Percentiles rank a stretch among this genome's conserved stretches.
Evolutionary conservation across 92 coral and sea anemone species (phyloP).

Genomic region (Montipora capitata): DNA sequence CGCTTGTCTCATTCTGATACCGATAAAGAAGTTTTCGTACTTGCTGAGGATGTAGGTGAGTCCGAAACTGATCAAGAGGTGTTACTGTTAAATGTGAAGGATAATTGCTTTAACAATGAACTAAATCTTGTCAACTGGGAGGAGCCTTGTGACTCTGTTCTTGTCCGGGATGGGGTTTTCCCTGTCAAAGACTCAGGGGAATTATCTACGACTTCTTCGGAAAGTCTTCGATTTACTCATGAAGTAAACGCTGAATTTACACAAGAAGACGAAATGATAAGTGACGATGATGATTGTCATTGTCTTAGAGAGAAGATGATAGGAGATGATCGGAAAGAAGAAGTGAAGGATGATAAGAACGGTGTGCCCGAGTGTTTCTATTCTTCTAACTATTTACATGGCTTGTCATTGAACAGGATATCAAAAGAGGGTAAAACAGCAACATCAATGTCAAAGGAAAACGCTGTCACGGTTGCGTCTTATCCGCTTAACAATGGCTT

Average conservation of each 20-base stretch:
- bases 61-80: background rate
- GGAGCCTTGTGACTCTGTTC: background rate
- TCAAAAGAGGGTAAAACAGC: background rate
- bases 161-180: background rate
- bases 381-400: background rate
- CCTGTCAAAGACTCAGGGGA: conserved; percentile 28
- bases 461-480: background rate
- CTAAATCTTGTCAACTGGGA: background rate
- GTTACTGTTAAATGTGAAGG: background rate
- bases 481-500: background rate
- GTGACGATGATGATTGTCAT: background rate
- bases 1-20: background rate
- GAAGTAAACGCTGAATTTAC: conserved; percentile 34
- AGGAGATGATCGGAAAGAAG: background rate
- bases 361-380: too few species aligned
- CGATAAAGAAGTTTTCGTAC: background rate
- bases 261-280: background rate
- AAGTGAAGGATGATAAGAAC: background rate
- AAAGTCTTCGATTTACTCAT: conserved; percentile 9
- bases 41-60: conserved; percentile 33
- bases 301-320: background rate
- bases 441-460: background rate
- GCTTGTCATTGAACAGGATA: background rate
- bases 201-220: conserved; percentile 32
- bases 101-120: background rate